Conservation (phyloP, 2,888 invertebrate species). For the Catocala nupta region DNA sequence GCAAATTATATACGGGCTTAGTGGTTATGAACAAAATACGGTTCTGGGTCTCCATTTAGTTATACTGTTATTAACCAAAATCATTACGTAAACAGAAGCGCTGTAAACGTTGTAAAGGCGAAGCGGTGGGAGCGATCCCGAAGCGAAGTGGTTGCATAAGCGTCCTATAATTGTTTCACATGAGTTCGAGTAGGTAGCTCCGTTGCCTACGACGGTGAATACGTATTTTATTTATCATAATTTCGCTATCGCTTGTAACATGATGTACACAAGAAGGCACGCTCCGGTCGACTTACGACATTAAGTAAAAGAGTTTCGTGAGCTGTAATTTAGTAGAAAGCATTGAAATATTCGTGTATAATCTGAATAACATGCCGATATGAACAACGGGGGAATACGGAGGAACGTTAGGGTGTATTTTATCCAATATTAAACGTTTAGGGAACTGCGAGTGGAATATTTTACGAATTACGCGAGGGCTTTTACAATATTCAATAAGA, state of each 20-base stretch:
- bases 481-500: slow-evolving; percentile 82
- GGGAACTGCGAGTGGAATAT: slow-evolving; percentile 80
- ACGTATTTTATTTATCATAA: slow-evolving; percentile 31
- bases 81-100: slow-evolving; percentile 16
- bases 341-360: slow-evolving; percentile 88
- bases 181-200: background rate
- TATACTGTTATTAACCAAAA: slow-evolving; percentile 29
- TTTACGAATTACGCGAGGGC: slow-evolving; percentile 79
- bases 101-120: background rate
- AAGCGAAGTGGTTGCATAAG: slow-evolving; percentile 14
- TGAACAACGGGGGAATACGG: slow-evolving; percentile 86
- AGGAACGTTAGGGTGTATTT: slow-evolving; percentile 82
- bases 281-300: slow-evolving; percentile 69
- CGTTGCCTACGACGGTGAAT: background rate
- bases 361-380: slow-evolving; percentile 87
- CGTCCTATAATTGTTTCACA: slow-evolving; percentile 13
- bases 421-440: slow-evolving; percentile 87
- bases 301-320: slow-evolving; percentile 84
- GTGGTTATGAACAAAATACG: slow-evolving; percentile 36
- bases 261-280: slow-evolving; percentile 52
- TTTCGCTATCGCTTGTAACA: slow-evolving; percentile 56
- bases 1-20: slow-evolving; percentile 63
- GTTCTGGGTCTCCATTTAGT: slow-evolving; percentile 33
- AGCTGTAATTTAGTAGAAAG: slow-evolving; percentile 87
- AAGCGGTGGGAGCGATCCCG: slow-evolving; percentile 12